Conservation (phyloP, 2,797 vertebrate genomes). For the Myotis planiceps region DNA sequence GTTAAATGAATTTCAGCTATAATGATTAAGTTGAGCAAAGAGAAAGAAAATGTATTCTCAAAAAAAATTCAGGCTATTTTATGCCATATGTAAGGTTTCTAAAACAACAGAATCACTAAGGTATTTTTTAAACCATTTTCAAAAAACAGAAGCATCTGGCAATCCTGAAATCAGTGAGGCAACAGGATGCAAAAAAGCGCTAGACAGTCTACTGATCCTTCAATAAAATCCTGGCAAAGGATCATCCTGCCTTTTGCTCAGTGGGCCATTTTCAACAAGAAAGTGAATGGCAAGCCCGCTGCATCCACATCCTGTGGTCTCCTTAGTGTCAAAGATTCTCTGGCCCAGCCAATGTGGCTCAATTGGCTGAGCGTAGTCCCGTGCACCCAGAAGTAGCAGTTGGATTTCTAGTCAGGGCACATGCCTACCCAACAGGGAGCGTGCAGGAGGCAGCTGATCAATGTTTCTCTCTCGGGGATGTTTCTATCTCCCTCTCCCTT, state of each 20-base stretch:
- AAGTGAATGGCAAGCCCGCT: not conserved
- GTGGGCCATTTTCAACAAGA: slow-evolving; percentile 26
- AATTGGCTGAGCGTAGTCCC: not conserved
- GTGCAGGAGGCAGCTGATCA: not conserved
- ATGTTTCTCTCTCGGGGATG: not conserved
- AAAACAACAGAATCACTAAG: slow-evolving; percentile 72
- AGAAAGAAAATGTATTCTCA: slow-evolving; percentile 58
- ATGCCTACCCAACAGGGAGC: not conserved
- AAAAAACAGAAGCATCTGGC: slow-evolving; percentile 68
- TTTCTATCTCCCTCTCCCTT: not conserved
- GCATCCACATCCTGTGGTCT: not conserved
- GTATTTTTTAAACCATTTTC: slow-evolving; percentile 58
- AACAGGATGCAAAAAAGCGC: slow-evolving; percentile 56
- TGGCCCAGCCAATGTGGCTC: not conserved
- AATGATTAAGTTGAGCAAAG: slow-evolving; percentile 58
- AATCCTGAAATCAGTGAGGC: slow-evolving; percentile 66
- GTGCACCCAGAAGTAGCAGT: not conserved
- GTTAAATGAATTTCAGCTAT: slow-evolving; percentile 50
- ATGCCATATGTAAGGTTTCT: slow-evolving; percentile 66
- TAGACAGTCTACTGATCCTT: slow-evolving; percentile 61
- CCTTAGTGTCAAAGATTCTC: not conserved
- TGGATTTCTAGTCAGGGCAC: not conserved
- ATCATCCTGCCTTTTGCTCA: slow-evolving; percentile 34
- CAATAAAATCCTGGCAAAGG: slow-evolving; percentile 38
- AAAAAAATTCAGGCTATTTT: slow-evolving; percentile 54